A percentile compares a stretch with the other conserved stretches of the same genome.
phyloP scores from a whole-genome alignment of 1,140 invertebrate genomes.

The Nasonia giraulti region DNA sequence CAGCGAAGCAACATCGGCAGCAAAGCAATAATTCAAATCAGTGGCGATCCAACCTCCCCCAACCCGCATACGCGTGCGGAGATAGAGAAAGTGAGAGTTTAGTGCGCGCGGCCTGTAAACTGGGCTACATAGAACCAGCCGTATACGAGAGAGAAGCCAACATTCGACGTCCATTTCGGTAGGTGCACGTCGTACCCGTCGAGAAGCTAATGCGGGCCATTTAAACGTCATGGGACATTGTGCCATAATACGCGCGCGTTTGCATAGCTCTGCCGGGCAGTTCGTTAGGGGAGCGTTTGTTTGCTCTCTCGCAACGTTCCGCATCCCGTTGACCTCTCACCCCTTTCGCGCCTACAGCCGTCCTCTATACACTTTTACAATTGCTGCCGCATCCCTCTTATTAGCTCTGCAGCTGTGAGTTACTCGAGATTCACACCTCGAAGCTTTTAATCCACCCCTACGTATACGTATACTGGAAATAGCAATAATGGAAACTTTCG shows the following conservation, averaged over 20 bases:
- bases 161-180: constrained; percentile 4
- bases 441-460: background rate
- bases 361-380: constrained; percentile 2
- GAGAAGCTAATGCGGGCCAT: constrained; percentile 64
- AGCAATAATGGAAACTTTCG: too few relatives aligned
- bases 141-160: background rate
- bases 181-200: constrained; percentile 33
- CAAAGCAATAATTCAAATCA: constrained; percentile 41
- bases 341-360: background rate
- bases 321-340: background rate
- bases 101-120: background rate
- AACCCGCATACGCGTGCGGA: background rate
- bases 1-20: background rate
- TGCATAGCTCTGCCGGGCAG: constrained; percentile 60
- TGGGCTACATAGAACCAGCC: background rate
- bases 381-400: background rate
- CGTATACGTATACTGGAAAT: too few relatives aligned
- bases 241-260: constrained; percentile 64
- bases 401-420: background rate
- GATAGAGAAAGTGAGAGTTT: constrained; percentile 12
- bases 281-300: constrained; percentile 68
- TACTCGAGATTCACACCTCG: background rate
- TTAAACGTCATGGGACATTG: constrained; percentile 69
- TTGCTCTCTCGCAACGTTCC: constrained; percentile 55
- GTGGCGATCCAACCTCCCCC: background rate